Evolutionary conservation across 2,113 vertebrate genomes (phyloP).

Genomic region (Phalacrocorax carbo): DNA sequence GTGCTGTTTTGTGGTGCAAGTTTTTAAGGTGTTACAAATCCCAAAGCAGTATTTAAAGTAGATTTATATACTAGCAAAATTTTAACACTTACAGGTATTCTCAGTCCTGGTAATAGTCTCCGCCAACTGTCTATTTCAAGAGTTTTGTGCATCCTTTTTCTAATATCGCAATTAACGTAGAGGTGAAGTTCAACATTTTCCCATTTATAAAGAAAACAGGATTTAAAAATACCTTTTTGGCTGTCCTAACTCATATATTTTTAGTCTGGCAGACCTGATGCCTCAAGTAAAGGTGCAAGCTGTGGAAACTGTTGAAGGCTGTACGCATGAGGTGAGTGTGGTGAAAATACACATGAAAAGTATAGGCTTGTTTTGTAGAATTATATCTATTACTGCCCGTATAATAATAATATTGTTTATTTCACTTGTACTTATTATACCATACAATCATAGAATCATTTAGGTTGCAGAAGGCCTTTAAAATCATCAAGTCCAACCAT

Average conservation of each 20-base stretch:
- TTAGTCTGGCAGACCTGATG: conserved; percentile 91
- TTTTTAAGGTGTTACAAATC: background rate
- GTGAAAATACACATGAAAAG: background rate
- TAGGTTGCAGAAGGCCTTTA: background rate
- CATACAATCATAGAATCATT: background rate
- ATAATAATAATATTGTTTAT: background rate
- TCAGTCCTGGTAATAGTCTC: background rate
- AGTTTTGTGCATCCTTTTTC: background rate
- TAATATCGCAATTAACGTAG: background rate
- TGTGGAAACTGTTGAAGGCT: conserved; percentile 94
- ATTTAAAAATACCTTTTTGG: background rate
- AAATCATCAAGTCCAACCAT: accelerated
- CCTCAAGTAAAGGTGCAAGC: conserved; percentile 92
- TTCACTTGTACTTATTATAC: background rate
- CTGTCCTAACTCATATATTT: background rate
- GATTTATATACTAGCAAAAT: background rate
- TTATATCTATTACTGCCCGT: background rate
- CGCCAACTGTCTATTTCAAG: background rate
- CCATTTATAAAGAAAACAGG: accelerated
- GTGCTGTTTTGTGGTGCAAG: background rate
- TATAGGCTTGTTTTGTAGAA: background rate
- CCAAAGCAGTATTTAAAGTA: background rate
- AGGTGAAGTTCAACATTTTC: background rate
- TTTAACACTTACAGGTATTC: background rate
- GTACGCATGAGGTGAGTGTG: conserved; percentile 90